phyloP scores from a whole-genome alignment of 2,888 invertebrate genomes.

The Portevinia maculata region DNA sequence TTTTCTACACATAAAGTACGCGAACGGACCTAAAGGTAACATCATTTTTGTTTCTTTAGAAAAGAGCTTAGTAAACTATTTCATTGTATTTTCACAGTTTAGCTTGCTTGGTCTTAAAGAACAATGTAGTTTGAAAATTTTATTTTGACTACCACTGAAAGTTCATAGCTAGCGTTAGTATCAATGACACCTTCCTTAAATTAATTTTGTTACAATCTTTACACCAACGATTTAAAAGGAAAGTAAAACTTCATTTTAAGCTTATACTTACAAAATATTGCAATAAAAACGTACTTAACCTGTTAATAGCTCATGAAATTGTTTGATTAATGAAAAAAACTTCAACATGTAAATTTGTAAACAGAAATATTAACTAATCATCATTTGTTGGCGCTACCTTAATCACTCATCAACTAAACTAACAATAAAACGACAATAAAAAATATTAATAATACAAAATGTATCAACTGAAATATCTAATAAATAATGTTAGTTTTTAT shows the following conservation, averaged over 20 bases:
- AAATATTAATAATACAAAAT: conserved; percentile 60
- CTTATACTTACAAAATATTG: conserved; percentile 16
- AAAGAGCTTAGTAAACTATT: too few relatives aligned
- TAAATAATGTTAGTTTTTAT: conserved; percentile 8
- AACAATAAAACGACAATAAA: conserved; percentile 53
- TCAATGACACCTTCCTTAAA: too few relatives aligned
- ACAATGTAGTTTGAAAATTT: too few relatives aligned
- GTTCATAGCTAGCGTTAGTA: too few relatives aligned
- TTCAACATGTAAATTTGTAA: conserved; percentile 46
- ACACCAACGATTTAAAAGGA: too few relatives aligned
- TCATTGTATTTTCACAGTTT: too few relatives aligned
- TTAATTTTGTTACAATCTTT: too few relatives aligned
- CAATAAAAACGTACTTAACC: conserved; percentile 47
- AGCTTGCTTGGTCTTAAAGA: too few relatives aligned
- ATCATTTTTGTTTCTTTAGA: too few relatives aligned
- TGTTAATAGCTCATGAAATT: conserved; percentile 46
- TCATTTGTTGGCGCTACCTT: conserved; percentile 53
- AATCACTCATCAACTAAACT: conserved; percentile 52
- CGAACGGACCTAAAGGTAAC: too few relatives aligned
- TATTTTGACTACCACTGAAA: too few relatives aligned
- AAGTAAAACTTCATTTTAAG: not conserved
- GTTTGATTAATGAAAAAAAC: conserved; percentile 52
- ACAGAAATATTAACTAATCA: conserved; percentile 54
- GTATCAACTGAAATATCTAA: conserved; percentile 40
- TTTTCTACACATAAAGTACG: too few relatives aligned